phyloP scores from a whole-genome alignment of 2,797 vertebrate genomes.

The Apogon hyalosoma region DNA sequence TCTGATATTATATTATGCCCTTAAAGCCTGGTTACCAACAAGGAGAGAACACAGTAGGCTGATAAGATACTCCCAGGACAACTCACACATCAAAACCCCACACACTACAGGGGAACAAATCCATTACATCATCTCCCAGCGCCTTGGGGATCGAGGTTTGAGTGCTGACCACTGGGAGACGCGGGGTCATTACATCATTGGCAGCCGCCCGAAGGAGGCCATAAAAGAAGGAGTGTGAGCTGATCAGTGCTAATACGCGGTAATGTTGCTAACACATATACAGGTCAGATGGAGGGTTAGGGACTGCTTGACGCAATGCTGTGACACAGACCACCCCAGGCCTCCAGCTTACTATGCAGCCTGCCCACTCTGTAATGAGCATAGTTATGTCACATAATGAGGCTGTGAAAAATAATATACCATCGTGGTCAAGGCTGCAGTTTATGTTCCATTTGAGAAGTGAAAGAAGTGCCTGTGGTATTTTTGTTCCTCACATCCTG shows the following conservation, averaged over 20 bases:
- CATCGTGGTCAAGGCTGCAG: conserved; percentile 1
- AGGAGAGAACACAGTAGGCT: conserved; percentile 18
- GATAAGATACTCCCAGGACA: conserved; percentile 5
- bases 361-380: conserved; percentile 28
- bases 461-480: neutral
- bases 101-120: conserved; percentile 34
- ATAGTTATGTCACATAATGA: conserved; percentile 43
- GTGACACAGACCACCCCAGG: conserved; percentile 54
- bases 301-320: conserved; percentile 57
- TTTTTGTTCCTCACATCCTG: neutral
- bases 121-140: conserved; percentile 66
- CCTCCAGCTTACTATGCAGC: conserved; percentile 24
- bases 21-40: conserved; percentile 14
- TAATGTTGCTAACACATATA: conserved; percentile 53
- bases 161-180: conserved; percentile 62
- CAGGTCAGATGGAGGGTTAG: conserved; percentile 46
- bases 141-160: conserved; percentile 46
- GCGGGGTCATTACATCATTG: conserved; percentile 73
- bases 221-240: conserved; percentile 45
- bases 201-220: conserved; percentile 51
- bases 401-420: neutral
- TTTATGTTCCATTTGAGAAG: conserved; percentile 1
- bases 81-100: conserved; percentile 12
- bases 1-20: conserved; percentile 26
- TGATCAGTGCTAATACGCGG: conserved; percentile 54